A percentile compares a stretch with the other conserved stretches of the same genome.
phyloP scores from a whole-genome alignment of 1,140 invertebrate genomes.

The Kradibia gibbosae region DNA sequence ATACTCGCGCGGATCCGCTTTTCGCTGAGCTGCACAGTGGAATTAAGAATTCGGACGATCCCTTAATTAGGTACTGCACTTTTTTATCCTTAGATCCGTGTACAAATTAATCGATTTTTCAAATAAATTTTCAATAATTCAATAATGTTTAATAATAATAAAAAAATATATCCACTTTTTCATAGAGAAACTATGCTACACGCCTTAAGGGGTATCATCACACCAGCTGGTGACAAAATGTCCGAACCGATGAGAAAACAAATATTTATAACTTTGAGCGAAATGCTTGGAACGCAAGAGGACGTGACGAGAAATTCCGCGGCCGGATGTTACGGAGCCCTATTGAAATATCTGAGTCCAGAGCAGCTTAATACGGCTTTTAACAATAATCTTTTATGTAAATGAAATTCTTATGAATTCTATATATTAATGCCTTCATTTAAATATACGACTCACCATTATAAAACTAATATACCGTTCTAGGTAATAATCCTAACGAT shows the following conservation, averaged over 20 bases:
- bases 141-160: no score
- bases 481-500: conserved; percentile 75
- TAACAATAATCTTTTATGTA: conserved; percentile 83
- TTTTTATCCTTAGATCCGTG: background rate
- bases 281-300: conserved; percentile 82
- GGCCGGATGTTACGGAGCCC: conserved; percentile 90
- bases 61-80: conserved; percentile 77
- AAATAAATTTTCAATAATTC: no score
- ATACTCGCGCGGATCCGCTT: conserved; percentile 88
- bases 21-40: conserved; percentile 92
- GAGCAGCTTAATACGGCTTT: conserved; percentile 85
- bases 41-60: conserved; percentile 88
- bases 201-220: conserved; percentile 87
- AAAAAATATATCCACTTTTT: conserved; percentile 38
- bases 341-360: conserved; percentile 83
- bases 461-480: conserved; percentile 32
- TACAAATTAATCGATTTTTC: no score
- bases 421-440: background rate
- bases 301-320: conserved; percentile 86
- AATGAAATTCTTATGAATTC: conserved; percentile 48
- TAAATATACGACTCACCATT: background rate
- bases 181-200: conserved; percentile 91
- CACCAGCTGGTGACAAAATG: conserved; percentile 91
- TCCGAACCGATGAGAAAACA: conserved; percentile 84
- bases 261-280: conserved; percentile 81